phyloP scores from a whole-genome alignment of 2,113 vertebrate genomes.

The Steatornis caripensis region DNA sequence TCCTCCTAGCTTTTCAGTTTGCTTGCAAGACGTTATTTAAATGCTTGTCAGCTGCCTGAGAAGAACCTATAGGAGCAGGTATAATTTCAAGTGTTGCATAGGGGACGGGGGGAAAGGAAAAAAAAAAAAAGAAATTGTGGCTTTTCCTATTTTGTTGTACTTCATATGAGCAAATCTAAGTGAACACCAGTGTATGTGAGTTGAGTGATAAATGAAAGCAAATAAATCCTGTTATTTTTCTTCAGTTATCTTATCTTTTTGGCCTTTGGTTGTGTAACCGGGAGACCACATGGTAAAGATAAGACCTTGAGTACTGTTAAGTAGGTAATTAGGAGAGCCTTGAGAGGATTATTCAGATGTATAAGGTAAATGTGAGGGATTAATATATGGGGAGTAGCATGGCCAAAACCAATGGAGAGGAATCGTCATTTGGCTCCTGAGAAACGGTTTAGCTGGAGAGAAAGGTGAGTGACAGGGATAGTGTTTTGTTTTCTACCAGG shows the following conservation, averaged over 20 bases:
- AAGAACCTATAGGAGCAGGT: neutral
- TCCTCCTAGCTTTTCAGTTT: slow-evolving; percentile 17
- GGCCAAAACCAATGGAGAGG: accelerated
- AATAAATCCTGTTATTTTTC: neutral
- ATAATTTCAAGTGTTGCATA: neutral
- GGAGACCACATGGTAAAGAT: neutral
- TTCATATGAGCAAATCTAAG: neutral
- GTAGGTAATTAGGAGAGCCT: neutral
- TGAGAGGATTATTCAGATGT: neutral
- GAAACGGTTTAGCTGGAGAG: neutral
- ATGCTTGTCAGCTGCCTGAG: neutral
- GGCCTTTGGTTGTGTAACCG: neutral
- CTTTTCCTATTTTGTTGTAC: neutral
- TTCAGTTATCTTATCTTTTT: neutral
- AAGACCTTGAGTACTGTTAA: neutral
- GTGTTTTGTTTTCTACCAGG: neutral
- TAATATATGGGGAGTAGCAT: neutral
- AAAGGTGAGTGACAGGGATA: neutral
- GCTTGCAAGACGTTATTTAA: neutral
- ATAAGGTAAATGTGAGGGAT: neutral
- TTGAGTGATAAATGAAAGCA: neutral
- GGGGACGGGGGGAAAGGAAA: too few species aligned
- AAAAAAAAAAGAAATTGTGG: accelerated
- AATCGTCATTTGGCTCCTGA: neutral
- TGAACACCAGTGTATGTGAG: neutral